These are phyloP conservation scores for Silurus meridionalis DNA, from an alignment of 2,113 vertebrate genomes.

Conservation along the genomic window DNA sequence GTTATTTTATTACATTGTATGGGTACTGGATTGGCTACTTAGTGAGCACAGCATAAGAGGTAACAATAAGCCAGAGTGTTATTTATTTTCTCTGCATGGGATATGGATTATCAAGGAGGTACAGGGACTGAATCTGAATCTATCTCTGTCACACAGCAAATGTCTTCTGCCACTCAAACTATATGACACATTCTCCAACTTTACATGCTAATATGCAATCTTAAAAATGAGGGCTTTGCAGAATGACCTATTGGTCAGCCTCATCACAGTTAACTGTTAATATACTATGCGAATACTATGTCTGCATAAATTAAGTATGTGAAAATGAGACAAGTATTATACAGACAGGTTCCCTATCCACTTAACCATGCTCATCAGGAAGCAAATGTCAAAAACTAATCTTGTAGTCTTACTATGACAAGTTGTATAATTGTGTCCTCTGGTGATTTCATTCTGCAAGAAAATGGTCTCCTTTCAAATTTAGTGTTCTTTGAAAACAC, in stretches of 20 bases:
- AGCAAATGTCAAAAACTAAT: constrained; percentile 15
- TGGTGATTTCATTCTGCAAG: not conserved
- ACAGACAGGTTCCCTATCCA: not conserved
- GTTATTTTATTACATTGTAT: constrained; percentile 60
- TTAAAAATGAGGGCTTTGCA: not conserved
- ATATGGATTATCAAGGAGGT: not conserved
- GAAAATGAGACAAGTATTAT: constrained; percentile 1
- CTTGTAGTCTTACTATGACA: not conserved
- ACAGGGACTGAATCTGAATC: not conserved
- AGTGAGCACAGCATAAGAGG: constrained; percentile 60
- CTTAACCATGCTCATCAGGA: not conserved
- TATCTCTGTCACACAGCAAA: not conserved
- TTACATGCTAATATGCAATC: not conserved
- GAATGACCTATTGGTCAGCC: not conserved
- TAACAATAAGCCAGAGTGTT: constrained; percentile 65
- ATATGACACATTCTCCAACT: not conserved
- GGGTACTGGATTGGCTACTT: constrained; percentile 53
- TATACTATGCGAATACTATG: not conserved
- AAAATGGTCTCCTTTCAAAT: not conserved
- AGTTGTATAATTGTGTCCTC: not conserved
- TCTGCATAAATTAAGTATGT: not conserved
- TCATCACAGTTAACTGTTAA: not conserved
- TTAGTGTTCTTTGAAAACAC: not conserved
- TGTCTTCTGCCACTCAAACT: not conserved
- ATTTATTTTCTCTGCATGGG: constrained; percentile 59